Percentiles rank a stretch among this genome's conserved stretches.
These are phyloP conservation scores for Catamblyrhynchus diadema DNA, from an alignment of 2,797 vertebrate species.

Conservation along the genomic window DNA sequence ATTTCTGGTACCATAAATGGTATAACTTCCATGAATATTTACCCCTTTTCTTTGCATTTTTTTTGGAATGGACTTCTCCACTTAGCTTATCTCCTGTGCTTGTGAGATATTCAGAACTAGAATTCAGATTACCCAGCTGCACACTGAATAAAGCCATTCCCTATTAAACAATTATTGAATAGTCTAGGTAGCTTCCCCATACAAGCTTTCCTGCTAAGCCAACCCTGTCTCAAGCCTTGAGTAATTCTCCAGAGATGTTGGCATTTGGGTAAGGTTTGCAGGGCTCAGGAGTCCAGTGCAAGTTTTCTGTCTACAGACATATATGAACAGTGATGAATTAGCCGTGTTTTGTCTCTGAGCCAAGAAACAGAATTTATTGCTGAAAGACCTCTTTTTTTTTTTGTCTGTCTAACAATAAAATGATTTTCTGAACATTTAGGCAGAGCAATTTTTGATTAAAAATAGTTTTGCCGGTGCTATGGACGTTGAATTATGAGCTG, in stretches of 20 bases:
- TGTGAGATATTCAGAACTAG: not conserved
- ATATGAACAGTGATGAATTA: not conserved
- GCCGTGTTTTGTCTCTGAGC: not conserved
- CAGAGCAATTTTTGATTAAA: conserved; percentile 30
- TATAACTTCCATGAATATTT: not conserved
- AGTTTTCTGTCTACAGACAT: not conserved
- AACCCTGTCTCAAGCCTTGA: not conserved
- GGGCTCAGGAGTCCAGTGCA: not conserved
- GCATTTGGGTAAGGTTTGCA: not conserved
- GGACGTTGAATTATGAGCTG: conserved; percentile 19
- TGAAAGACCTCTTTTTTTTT: not conserved
- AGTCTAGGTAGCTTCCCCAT: not conserved
- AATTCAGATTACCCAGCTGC: not conserved
- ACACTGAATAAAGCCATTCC: not conserved
- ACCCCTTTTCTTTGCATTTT: not conserved
- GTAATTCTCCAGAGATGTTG: not conserved
- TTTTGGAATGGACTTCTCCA: not conserved
- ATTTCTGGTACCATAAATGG: not conserved
- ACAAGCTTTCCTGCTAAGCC: not conserved
- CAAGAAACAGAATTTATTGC: conserved; percentile 8
- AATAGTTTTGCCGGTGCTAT: not conserved
- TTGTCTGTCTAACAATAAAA: not conserved
- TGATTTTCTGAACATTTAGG: conserved; percentile 31
- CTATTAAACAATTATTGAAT: not conserved
- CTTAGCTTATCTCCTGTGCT: not conserved